Percentiles rank a stretch among this genome's conserved stretches.
Conservation (phyloP, 2,888 invertebrate species). For the Chironomus riparius region DNA sequence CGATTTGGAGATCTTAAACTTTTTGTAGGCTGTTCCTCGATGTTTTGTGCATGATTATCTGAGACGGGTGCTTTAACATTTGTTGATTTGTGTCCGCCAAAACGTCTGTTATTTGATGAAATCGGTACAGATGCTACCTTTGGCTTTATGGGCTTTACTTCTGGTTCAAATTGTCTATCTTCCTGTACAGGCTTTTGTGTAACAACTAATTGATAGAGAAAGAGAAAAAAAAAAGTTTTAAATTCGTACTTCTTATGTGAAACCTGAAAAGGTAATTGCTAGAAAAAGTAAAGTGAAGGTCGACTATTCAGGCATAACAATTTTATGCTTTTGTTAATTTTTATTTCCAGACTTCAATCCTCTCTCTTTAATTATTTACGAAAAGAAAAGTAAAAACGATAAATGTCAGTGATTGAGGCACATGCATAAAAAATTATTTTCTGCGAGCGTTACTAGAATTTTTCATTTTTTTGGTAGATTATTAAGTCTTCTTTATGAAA, state of each 20-base stretch:
- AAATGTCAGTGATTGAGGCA: too few species aligned
- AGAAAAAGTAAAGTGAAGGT: too few species aligned
- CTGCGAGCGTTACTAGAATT: too few species aligned
- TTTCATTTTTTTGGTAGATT: too few species aligned
- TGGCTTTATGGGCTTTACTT: conserved; percentile 2
- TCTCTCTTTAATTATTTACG: too few species aligned
- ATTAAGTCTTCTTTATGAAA: too few species aligned
- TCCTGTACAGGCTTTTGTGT: conserved; percentile 12
- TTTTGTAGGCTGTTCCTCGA: conserved; percentile 12
- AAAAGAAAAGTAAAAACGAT: too few species aligned
- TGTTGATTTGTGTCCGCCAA: conserved; percentile 15
- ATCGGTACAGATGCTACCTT: not conserved
- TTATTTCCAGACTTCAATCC: too few species aligned
- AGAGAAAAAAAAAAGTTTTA: not conserved
- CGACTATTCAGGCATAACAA: too few species aligned
- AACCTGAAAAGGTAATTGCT: too few species aligned
- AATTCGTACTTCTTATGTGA: not conserved
- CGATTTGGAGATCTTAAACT: conserved; percentile 3
- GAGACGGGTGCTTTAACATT: conserved; percentile 19
- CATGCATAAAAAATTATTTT: too few species aligned
- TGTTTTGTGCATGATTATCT: conserved; percentile 6
- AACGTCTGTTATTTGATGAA: conserved; percentile 1
- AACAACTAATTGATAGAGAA: not conserved
- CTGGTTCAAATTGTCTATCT: not conserved
- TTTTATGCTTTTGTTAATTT: too few species aligned